Base-by-base conservation (phyloP, 2,797 vertebrate species). In the Oreochromis grahami region DNA sequence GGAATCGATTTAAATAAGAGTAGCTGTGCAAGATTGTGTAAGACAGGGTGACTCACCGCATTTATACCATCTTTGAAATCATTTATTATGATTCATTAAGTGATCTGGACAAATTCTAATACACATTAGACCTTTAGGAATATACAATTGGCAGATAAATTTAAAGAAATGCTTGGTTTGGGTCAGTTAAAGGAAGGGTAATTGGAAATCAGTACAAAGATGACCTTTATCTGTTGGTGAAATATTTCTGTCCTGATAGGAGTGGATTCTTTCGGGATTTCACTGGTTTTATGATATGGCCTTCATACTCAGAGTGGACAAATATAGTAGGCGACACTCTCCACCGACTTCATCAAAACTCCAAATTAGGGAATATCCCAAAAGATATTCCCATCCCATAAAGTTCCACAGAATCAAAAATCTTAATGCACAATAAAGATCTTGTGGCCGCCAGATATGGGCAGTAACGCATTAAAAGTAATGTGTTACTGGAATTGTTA, bases 301-400 rank as follows among this genome's bases (percentile, higher is more conserved):
- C 34, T 21, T 65, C 0, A 65, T 21, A 0, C 32, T 63, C 34
- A 63, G 19, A 36, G 6, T 38, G 34, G 60, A 38, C 34, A 10
- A 36, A 7, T n/a, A 38, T 0, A 36, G 60, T 19, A 6, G 56
- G 8, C 0, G 15, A 12, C 34, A 1, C 60, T 13, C 19, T n/a
- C 34, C 60, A 3, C 0, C 3, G 0, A 34, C 6, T 34, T 36
- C 17, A 63, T 63, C 58, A 36, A 63, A n/a, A n/a, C 32, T 12
- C 32, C 6, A 60, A 11, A 34, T 34, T 60, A 4, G 29, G 9
- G 15, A 60, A 60, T 19, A 36, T 63, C 1, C 32, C 58, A 63
- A 63, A 63, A 63, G 17, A 0, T n/a, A n/a, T 19, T 2, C 0
- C 32, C 32, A 1, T 36, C 56, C 9, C 17, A 4, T 7, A 12